These are phyloP conservation scores for Tillus elongatus DNA, from an alignment of 2,888 invertebrate species.

Conservation along the genomic window DNA sequence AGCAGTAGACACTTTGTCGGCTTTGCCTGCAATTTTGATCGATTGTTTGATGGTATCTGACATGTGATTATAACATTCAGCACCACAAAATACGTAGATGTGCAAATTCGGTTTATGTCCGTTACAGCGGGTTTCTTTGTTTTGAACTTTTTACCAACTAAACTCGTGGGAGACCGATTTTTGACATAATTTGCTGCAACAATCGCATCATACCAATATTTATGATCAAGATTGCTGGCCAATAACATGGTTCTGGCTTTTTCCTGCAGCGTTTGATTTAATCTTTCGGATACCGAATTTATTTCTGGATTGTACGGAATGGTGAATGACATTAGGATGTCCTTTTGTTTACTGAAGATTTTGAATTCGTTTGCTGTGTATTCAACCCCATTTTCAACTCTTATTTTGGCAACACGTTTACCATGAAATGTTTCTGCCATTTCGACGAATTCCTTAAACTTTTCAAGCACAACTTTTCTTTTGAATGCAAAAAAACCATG, in stretches of 20 bases:
- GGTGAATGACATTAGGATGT: slow-evolving; percentile 16
- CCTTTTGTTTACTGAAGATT: slow-evolving; percentile 15
- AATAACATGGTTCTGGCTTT: slow-evolving; percentile 23
- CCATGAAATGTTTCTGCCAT: slow-evolving; percentile 11
- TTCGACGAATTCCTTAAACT: slow-evolving; percentile 20
- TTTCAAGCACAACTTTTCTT: slow-evolving; percentile 21
- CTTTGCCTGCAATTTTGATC: too few species aligned
- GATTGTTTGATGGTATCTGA: too few species aligned
- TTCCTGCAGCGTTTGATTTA: slow-evolving; percentile 19
- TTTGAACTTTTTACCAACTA: slow-evolving; percentile 23
- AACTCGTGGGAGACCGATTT: slow-evolving; percentile 15
- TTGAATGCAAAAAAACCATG: too few species aligned
- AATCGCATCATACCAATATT: slow-evolving; percentile 31
- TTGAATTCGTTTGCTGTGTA: slow-evolving; percentile 14
- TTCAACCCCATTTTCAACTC: slow-evolving; percentile 21
- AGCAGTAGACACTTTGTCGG: slow-evolving; percentile 18
- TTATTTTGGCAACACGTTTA: slow-evolving; percentile 8
- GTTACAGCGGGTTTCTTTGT: slow-evolving; percentile 13
- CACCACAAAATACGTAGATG: too few species aligned
- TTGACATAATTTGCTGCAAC: slow-evolving; percentile 18
- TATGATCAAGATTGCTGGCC: slow-evolving; percentile 27
- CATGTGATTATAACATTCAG: too few species aligned
- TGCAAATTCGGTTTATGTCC: slow-evolving; percentile 18
- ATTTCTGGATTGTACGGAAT: slow-evolving; percentile 16
- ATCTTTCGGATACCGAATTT: slow-evolving; percentile 17